phyloP scores from a whole-genome alignment of 2,888 invertebrate species.

The Desoria tigrina region DNA sequence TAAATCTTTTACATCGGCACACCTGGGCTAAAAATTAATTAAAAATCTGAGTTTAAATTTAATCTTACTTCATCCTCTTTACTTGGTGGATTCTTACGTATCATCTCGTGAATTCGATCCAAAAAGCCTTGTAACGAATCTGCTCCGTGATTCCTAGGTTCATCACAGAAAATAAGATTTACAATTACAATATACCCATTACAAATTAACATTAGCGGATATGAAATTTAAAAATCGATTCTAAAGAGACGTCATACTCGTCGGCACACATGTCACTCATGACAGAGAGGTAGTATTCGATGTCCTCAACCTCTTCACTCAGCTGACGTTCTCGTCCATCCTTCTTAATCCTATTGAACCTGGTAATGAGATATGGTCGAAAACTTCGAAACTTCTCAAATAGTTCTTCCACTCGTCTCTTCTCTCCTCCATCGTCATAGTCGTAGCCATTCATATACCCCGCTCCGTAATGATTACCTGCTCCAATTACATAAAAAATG shows the following conservation, averaged over 20 bases:
- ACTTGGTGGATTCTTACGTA: slow-evolving; percentile 45
- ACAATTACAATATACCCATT: too few relatives aligned
- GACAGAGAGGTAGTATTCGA: slow-evolving; percentile 45
- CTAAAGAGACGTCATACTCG: slow-evolving; percentile 45
- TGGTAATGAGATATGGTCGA: slow-evolving; percentile 42
- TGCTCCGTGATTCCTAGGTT: slow-evolving; percentile 43
- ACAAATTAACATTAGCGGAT: too few relatives aligned
- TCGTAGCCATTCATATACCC: too few relatives aligned
- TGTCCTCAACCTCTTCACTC: slow-evolving; percentile 46
- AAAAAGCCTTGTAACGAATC: slow-evolving; percentile 41
- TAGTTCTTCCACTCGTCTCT: slow-evolving; percentile 35
- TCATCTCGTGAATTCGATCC: slow-evolving; percentile 49
- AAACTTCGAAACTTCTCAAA: slow-evolving; percentile 42
- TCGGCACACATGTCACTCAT: slow-evolving; percentile 47
- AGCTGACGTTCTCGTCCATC: slow-evolving; percentile 34
- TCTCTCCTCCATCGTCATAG: slow-evolving; percentile 8
- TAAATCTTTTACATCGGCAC: too few relatives aligned
- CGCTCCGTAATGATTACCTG: too few relatives aligned
- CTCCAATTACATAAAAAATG: too few relatives aligned
- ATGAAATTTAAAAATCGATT: too few relatives aligned
- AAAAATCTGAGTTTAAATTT: too few relatives aligned
- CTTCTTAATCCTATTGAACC: slow-evolving; percentile 35
- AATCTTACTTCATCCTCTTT: slow-evolving; percentile 39
- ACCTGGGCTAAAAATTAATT: too few relatives aligned
- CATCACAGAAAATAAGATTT: too few relatives aligned